Evolutionary conservation across 2,797 vertebrate species (phyloP).

Genomic region (Amblyraja radiata): DNA sequence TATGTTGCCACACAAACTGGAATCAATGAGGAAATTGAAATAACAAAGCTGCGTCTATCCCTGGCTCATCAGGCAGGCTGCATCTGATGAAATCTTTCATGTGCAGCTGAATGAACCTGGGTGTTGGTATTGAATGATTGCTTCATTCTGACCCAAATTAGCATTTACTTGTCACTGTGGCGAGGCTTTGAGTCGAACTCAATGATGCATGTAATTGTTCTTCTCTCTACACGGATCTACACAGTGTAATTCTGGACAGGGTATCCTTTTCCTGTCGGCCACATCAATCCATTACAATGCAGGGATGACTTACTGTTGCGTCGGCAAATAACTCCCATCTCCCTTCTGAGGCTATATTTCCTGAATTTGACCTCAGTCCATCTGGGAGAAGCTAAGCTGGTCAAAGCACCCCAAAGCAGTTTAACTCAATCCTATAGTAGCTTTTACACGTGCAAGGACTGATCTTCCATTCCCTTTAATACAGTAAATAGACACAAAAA

Average conservation of each 20-base stretch:
- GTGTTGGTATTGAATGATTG: background rate
- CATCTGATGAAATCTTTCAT: background rate
- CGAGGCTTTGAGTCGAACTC: background rate
- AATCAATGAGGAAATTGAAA: too few species aligned
- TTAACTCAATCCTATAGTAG: too few species aligned
- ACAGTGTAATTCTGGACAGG: constrained; percentile 7
- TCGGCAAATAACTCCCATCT: too few species aligned
- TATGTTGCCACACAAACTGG: background rate
- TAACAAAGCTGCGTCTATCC: background rate
- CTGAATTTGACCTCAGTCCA: too few species aligned
- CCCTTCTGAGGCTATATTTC: too few species aligned
- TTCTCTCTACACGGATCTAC: background rate
- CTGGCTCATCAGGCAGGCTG: background rate
- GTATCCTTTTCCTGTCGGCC: constrained; percentile 7
- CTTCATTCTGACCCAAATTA: constrained; percentile 27
- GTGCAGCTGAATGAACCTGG: background rate
- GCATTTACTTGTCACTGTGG: background rate
- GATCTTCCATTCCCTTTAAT: too few species aligned
- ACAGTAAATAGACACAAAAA: too few species aligned
- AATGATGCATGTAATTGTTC: background rate
- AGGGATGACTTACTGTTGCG: too few species aligned
- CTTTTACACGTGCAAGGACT: too few species aligned
- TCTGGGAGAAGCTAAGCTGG: too few species aligned
- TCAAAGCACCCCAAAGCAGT: too few species aligned
- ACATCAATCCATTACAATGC: background rate